A percentile compares a stretch with the other conserved stretches of the same genome.
Evolutionary conservation across 2,113 vertebrate genomes (phyloP).

Genomic region (Callipepla squamata): DNA sequence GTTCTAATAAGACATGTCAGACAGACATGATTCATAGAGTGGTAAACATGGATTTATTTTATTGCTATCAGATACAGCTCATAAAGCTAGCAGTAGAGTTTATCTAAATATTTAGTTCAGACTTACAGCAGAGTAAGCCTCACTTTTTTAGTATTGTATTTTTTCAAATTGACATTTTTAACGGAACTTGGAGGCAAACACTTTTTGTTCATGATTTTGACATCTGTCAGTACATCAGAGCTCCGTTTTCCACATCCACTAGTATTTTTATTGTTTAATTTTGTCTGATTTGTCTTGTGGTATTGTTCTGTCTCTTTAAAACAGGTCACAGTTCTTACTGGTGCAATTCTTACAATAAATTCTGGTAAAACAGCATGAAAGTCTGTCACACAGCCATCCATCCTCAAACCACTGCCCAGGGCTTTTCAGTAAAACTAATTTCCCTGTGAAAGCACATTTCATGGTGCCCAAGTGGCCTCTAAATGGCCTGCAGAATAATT

Average conservation of each 20-base stretch:
- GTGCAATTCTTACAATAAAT: neutral
- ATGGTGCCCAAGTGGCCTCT: neutral
- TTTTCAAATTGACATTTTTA: neutral
- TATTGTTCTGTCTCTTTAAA: neutral
- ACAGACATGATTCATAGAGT: neutral
- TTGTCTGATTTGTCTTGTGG: neutral
- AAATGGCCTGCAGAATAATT: neutral
- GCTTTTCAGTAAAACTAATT: neutral
- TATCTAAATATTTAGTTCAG: neutral
- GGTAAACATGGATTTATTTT: conserved; percentile 40
- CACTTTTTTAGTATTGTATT: neutral
- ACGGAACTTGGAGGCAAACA: neutral
- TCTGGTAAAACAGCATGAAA: neutral
- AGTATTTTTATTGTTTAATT: neutral
- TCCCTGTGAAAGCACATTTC: neutral
- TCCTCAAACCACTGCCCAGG: neutral
- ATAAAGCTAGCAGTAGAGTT: neutral
- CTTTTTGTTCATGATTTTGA: neutral
- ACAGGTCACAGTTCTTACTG: neutral
- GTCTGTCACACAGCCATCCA: neutral
- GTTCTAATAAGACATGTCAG: neutral
- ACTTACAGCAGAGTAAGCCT: neutral
- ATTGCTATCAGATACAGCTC: neutral
- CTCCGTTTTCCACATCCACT: neutral
- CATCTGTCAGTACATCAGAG: neutral